Conservation (phyloP, 53 echinoderm and acorn worm species). For the Astropecten irregularis region DNA sequence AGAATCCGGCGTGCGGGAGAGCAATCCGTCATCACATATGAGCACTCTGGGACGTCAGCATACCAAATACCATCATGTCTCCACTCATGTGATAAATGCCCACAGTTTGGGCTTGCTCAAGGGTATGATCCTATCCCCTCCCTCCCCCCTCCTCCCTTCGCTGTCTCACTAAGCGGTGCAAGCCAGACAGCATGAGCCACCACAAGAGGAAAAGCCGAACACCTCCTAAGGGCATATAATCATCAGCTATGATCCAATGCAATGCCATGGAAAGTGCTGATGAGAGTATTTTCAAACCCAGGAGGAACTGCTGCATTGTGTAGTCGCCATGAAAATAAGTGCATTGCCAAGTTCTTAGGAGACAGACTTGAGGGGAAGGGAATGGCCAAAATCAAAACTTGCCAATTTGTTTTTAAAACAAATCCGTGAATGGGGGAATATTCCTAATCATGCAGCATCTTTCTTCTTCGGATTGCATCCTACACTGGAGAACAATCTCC, state of each 20-base stretch:
- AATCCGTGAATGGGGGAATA: too few relatives aligned
- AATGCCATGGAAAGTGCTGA: background rate
- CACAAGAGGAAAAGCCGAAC: background rate
- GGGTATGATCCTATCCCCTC: conserved; percentile 18
- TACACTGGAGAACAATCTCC: too few relatives aligned
- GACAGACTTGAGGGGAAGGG: too few relatives aligned
- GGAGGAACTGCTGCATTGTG: background rate
- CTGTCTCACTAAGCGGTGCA: too few relatives aligned
- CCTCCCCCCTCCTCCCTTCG: too few relatives aligned
- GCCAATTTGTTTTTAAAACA: too few relatives aligned
- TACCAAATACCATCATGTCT: background rate
- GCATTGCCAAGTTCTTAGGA: too few relatives aligned
- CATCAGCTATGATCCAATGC: background rate
- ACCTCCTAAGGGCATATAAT: conserved; percentile 1
- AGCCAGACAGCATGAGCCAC: too few relatives aligned
- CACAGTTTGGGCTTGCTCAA: background rate
- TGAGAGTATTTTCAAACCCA: background rate
- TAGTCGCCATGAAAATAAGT: background rate
- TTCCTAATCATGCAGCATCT: too few relatives aligned
- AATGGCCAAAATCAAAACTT: too few relatives aligned
- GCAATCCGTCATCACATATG: conserved; percentile 13
- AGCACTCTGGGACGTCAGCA: conserved; percentile 27
- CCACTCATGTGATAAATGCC: conserved; percentile 33
- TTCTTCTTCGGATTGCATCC: too few relatives aligned
- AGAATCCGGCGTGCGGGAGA: too few relatives aligned